Evolutionary conservation across 2,113 vertebrate genomes (phyloP).

Genomic region (Hoplias malabaricus): DNA sequence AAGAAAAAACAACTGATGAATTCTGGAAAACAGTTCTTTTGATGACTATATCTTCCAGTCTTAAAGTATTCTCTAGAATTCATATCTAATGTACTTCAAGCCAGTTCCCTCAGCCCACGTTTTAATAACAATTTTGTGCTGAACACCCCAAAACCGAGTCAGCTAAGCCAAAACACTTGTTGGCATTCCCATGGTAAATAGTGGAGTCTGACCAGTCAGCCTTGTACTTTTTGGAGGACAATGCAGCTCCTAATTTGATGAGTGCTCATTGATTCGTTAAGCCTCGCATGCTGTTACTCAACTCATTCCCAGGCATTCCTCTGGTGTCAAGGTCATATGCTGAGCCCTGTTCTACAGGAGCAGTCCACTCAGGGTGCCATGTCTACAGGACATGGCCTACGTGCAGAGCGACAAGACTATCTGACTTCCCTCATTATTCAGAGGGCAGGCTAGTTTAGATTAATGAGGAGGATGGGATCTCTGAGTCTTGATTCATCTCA

Average conservation of each 20-base stretch:
- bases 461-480: neutral
- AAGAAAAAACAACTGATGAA: too few species aligned
- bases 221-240: slow-evolving; percentile 23
- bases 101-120: neutral
- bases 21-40: too few species aligned
- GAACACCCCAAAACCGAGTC: neutral
- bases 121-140: neutral
- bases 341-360: slow-evolving; percentile 9
- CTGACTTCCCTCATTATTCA: slow-evolving; percentile 4
- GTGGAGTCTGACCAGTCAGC: neutral
- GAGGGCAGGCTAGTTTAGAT: neutral
- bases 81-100: neutral
- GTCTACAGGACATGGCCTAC: neutral
- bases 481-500: neutral
- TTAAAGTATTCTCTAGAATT: too few species aligned
- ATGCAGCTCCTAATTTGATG: slow-evolving; percentile 49
- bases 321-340: slow-evolving; percentile 37
- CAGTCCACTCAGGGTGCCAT: slow-evolving; percentile 16
- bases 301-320: slow-evolving; percentile 53
- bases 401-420: slow-evolving; percentile 1
- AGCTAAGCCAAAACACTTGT: neutral
- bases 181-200: neutral
- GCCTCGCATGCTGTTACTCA: slow-evolving; percentile 36
- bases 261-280: slow-evolving; percentile 51
- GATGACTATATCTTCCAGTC: too few species aligned